Base-by-base conservation (phyloP, 2,113 vertebrate genomes). In the Nicator chloris region DNA sequence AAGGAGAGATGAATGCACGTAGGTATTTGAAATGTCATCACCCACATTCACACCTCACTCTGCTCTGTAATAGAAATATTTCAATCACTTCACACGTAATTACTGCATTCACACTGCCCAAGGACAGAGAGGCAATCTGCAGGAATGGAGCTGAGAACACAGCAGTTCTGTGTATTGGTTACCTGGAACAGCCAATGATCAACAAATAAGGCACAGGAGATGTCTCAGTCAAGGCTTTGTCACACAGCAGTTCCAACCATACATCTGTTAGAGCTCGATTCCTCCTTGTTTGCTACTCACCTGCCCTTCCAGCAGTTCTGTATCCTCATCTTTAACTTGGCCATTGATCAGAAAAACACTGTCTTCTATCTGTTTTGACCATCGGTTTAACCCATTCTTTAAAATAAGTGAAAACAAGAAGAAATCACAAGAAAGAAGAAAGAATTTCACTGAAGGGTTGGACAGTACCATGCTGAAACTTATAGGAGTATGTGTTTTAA, bases 301-400 rank as follows among this genome's bases (percentile, higher is more conserved):
- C 96, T 98, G 99, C 90, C 98, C 99, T 82, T 98, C 97, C 50
- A 98, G 68, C 7, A 99, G 97, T 12, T 99, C 99, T 15, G 97
- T 49, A 82, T 99, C 98, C 85, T 97, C 97, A 33, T 97, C 98
- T 84, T 98, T 98, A 82, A 97, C 88, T 95, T 98, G 98, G 14
- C 99, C 98, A 63, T 99, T 98, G 64, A 99, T 98, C 83, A 99
- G 98, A 97, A 98, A 99, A 86, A 98, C 77, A 91, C 98, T 98
- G 28, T 93, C 95, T 83, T 98, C 98, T 73, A 99, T 98, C 96
- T 98, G 98, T 51, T 98, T 98, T 10, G 98, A 98, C 99, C 99
- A 99, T 5, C 70, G 96, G 92, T 89, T 97, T 66, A 99, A 98
- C 66, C 98, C 98, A 88, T 98, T 98, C 99, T 99, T 95, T 92